Conservation (phyloP, 2,797 vertebrate genomes). For the Hipposideros larvatus region DNA sequence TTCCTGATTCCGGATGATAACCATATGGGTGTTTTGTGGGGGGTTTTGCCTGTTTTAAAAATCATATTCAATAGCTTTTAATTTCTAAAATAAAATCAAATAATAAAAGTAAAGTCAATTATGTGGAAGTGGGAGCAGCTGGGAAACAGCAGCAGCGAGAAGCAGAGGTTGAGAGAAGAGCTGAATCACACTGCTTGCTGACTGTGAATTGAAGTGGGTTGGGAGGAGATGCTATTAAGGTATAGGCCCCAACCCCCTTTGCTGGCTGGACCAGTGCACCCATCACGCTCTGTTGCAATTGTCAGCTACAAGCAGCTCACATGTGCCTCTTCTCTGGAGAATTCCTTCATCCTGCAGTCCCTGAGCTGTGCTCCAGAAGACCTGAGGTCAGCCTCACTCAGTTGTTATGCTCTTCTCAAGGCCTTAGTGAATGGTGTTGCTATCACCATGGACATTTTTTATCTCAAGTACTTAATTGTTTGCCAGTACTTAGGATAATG, state of each 20-base stretch:
- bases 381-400: not conserved
- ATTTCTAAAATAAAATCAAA: not conserved
- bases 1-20: not conserved
- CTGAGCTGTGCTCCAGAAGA: not conserved
- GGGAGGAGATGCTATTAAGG: not conserved
- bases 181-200: not conserved
- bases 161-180: not conserved
- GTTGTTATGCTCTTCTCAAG: not conserved
- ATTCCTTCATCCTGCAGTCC: not conserved
- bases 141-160: not conserved
- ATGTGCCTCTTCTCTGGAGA: not conserved
- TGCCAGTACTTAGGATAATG: not conserved
- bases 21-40: not conserved
- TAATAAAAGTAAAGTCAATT: constrained; percentile 6
- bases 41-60: not conserved
- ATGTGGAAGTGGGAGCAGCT: not conserved
- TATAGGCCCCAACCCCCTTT: not conserved
- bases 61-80: not conserved
- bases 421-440: not conserved
- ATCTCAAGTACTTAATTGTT: not conserved
- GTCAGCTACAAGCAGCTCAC: not conserved
- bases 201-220: no score
- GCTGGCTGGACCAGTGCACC: not conserved
- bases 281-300: not conserved
- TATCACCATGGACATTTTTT: not conserved